Evolutionary conservation across 2,888 invertebrate species (phyloP), one percentile per base, ranked within the genome.

Genomic region (Gnatocerus cornutus): DNA sequence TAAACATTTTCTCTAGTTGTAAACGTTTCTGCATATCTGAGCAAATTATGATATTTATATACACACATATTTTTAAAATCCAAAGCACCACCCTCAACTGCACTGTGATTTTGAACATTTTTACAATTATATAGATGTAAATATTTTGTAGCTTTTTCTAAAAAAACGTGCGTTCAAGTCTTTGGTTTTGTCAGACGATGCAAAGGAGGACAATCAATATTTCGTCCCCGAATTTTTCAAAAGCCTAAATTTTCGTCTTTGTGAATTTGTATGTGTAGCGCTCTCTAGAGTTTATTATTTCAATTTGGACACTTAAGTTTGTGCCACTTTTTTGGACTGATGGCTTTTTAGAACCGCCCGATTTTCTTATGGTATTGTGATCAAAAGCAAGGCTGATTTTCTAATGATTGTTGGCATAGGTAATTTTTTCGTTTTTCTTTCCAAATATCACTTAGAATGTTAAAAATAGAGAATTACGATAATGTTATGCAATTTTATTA

Each of bases 321-420:
- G n/a, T n/a, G n/a, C n/a, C n/a, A n/a, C n/a, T n/a, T n/a, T n/a
- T n/a, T n/a, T n/a, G n/a, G n/a, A n/a, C 21, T 21, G 21, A 21
- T 21, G 21, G 21, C 10, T 50, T 9, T 10, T 29, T 10, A 52
- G 52, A 30, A 13, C 14, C 9, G n/a, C 13, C 5, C 37, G 37
- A n/a, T 21, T 29, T 27, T 43, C 9, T 58, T 43, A 1, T 29
- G 9, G 37, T 30, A 14, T 71, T 73, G 76, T 77, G 77, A 77
- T 76, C 71, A 72, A 69, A 66, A 68, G 67, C 71, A 77, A 77
- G 77, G 77, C 77, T 77, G 77, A 77, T 75, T 75, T 77, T 73
- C 64, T 68, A 48, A 61, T 43, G 21, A 53, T 52, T 56, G 41
- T 65, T 48, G 30, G 46, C 39, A 39, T 66, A 33, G 55, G 21